phyloP scores from a whole-genome alignment of 2,113 vertebrate genomes.

The Megatriorchis doriae region DNA sequence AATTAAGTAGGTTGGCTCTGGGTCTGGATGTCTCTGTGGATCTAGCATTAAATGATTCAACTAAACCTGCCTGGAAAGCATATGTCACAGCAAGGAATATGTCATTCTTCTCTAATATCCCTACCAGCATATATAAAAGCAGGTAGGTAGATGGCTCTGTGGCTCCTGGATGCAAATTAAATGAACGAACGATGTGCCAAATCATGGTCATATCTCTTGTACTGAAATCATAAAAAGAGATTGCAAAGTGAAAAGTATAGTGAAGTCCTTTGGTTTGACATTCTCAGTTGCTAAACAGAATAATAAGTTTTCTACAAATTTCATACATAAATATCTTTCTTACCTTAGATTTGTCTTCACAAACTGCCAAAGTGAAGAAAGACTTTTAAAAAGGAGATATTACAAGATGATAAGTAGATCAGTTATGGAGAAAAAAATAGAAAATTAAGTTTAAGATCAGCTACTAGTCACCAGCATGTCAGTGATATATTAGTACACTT shows the following conservation, averaged over 20 bases:
- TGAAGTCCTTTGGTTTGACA: not conserved
- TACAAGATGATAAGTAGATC: not conserved
- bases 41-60: constrained; percentile 41
- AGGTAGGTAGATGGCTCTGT: not conserved
- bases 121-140: constrained; percentile 3
- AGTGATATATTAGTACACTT: not conserved
- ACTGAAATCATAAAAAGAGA: not conserved
- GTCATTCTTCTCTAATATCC: constrained; percentile 17
- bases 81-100: constrained; percentile 25
- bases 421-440: not conserved
- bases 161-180: constrained; percentile 24
- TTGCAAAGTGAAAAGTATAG: not conserved
- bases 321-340: not conserved
- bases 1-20: constrained; percentile 35
- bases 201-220: not conserved
- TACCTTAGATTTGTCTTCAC: not conserved
- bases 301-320: not conserved
- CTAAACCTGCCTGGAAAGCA: constrained; percentile 30
- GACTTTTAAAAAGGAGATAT: not conserved
- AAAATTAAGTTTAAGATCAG: not conserved
- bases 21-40: constrained; percentile 33
- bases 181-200: not conserved
- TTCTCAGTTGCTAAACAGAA: not conserved
- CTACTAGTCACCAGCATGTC: not conserved
- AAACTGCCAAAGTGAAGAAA: not conserved